A percentile compares a stretch with the other conserved stretches of the same genome.
Conservation (phyloP, 2,888 invertebrate species). For the Campaea margaritaria region DNA sequence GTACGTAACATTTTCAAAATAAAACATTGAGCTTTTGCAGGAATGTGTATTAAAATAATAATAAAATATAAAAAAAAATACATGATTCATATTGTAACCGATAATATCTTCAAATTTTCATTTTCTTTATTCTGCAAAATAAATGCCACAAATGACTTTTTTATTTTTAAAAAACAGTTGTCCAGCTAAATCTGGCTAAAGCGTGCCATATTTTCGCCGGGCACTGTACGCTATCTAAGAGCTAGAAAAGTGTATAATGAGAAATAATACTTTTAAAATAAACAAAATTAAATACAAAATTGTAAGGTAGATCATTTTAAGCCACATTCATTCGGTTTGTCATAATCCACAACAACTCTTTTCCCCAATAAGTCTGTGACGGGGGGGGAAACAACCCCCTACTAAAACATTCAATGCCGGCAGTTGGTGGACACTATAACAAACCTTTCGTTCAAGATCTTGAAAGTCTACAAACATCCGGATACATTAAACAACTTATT, state of each 20-base stretch:
- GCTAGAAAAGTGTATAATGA: slow-evolving; percentile 17
- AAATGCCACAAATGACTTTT: slow-evolving; percentile 28
- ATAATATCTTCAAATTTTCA: slow-evolving; percentile 33
- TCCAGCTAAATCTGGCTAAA: not conserved
- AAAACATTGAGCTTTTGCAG: slow-evolving; percentile 49
- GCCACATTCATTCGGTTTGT: slow-evolving; percentile 11
- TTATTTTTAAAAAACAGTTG: slow-evolving; percentile 3
- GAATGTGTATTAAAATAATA: slow-evolving; percentile 50
- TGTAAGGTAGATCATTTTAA: slow-evolving; percentile 15
- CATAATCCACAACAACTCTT: too few relatives aligned
- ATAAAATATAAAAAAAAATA: slow-evolving; percentile 16
- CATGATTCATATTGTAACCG: slow-evolving; percentile 14
- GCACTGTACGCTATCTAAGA: slow-evolving; percentile 1
- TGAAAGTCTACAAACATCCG: too few relatives aligned
- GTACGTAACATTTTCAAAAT: slow-evolving; percentile 50
- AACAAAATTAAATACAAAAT: slow-evolving; percentile 38
- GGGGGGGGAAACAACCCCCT: too few relatives aligned
- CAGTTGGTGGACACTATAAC: too few relatives aligned
- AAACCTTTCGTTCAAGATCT: too few relatives aligned
- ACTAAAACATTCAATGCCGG: too few relatives aligned
- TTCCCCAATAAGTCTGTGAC: too few relatives aligned
- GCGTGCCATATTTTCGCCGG: slow-evolving; percentile 1
- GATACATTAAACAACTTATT: not conserved
- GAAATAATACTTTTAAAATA: slow-evolving; percentile 48
- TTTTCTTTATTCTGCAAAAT: slow-evolving; percentile 41